A percentile compares a stretch with the other conserved stretches of the same genome.
These are phyloP conservation scores for Spea hammondii DNA, from an alignment of 2,797 vertebrate genomes.

Conservation along the genomic window DNA sequence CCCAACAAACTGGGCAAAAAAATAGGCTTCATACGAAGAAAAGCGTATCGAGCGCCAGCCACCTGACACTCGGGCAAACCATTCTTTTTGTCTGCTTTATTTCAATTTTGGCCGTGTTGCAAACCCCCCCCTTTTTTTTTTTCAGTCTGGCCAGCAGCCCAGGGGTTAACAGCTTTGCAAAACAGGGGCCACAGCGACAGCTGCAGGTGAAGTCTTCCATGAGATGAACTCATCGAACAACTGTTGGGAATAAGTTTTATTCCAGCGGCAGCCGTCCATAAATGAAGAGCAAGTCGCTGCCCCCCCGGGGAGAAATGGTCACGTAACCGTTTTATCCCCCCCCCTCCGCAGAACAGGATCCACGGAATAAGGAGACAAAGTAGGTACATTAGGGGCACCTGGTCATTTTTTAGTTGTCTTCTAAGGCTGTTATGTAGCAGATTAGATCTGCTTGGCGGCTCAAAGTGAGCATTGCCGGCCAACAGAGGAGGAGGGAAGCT, in stretches of 20 bases:
- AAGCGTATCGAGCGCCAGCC: slow-evolving; percentile 52
- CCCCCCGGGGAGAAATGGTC: too few species aligned
- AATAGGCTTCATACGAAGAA: slow-evolving; percentile 58
- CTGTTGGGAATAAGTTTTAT: slow-evolving; percentile 66
- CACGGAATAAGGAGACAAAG: too few species aligned
- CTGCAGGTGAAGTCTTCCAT: slow-evolving; percentile 64
- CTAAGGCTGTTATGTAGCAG: too few species aligned
- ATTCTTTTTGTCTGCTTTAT: slow-evolving; percentile 39
- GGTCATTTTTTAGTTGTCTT: too few species aligned
- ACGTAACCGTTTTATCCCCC: too few species aligned
- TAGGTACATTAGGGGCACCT: too few species aligned
- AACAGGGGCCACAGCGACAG: slow-evolving; percentile 62
- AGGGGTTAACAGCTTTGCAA: slow-evolving; percentile 53
- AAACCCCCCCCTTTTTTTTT: slow-evolving; percentile 6
- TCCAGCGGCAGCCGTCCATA: slow-evolving; percentile 55
- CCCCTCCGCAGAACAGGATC: not conserved
- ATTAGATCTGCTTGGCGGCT: too few species aligned
- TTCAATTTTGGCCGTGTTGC: not conserved
- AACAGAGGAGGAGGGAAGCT: too few species aligned
- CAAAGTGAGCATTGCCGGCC: too few species aligned
- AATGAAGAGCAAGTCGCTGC: not conserved
- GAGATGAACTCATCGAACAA: slow-evolving; percentile 70
- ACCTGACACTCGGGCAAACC: slow-evolving; percentile 61
- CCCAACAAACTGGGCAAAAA: slow-evolving; percentile 48
- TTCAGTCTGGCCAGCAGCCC: slow-evolving; percentile 33